Percentiles rank a stretch among this genome's conserved stretches.
These are phyloP conservation scores for Ophioninae sp. DNA, from an alignment of 2,888 invertebrate species.

Conservation along the genomic window DNA sequence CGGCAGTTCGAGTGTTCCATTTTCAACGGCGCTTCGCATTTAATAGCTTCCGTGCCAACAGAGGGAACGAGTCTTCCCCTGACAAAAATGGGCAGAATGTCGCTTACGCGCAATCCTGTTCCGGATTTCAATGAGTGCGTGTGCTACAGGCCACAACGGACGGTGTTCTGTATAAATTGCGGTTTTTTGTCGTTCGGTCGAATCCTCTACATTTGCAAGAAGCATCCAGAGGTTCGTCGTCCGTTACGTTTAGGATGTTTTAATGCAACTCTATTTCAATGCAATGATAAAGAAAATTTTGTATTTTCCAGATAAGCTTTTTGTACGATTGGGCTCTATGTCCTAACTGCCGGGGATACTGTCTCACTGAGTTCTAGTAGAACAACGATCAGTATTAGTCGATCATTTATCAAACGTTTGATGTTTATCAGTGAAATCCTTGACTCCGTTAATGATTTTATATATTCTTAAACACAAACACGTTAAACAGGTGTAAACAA, in stretches of 20 bases:
- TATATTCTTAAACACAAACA: not conserved
- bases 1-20: too few relatives aligned
- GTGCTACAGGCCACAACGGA: conserved; percentile 65
- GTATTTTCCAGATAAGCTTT: conserved; percentile 81
- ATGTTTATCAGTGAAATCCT: too few relatives aligned
- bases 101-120: conserved; percentile 38
- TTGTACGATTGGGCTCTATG: conserved; percentile 82
- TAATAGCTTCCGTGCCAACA: not conserved
- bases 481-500: not conserved
- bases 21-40: not conserved
- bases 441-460: not conserved
- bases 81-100: conserved; percentile 17
- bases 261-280: not conserved
- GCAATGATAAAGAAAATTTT: not conserved
- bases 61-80: not conserved
- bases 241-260: not conserved
- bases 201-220: conserved; percentile 65
- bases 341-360: conserved; percentile 79
- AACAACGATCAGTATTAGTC: not conserved
- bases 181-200: conserved; percentile 67
- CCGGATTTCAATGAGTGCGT: conserved; percentile 57
- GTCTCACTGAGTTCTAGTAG: conserved; percentile 65
- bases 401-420: not conserved
- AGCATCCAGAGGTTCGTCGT: conserved; percentile 66
- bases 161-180: conserved; percentile 68